These are phyloP conservation scores for Tetraodon nigroviridis DNA, from an alignment of 2,113 vertebrate species.

Conservation along the genomic window DNA sequence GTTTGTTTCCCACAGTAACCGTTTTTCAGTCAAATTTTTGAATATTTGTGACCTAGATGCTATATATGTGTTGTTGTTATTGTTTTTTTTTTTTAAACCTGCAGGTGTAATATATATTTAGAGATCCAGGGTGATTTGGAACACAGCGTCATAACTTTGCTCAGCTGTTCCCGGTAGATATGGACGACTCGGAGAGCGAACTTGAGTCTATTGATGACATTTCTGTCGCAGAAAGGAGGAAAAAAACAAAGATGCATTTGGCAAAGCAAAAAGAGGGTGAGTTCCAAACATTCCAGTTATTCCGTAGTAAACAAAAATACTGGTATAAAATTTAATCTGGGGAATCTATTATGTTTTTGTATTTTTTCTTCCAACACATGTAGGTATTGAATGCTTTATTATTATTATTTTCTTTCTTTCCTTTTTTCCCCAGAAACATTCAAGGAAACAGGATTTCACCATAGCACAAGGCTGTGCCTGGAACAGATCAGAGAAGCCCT, in stretches of 20 bases:
- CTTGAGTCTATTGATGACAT: neutral
- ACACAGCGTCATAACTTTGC: neutral
- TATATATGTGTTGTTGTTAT: too few relatives aligned
- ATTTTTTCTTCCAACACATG: neutral
- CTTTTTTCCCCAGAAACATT: constrained; percentile 28
- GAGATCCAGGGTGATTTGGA: neutral
- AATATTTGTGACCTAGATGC: too few relatives aligned
- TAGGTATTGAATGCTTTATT: neutral
- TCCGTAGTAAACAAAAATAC: too few relatives aligned
- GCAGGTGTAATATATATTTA: neutral
- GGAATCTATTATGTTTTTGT: neutral
- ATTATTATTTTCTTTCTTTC: neutral
- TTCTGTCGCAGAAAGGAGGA: neutral
- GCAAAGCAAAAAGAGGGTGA: neutral
- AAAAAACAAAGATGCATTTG: neutral
- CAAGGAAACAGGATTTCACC: constrained; percentile 70
- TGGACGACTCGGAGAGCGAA: constrained; percentile 59
- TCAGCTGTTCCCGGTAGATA: constrained; percentile 19
- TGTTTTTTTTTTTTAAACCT: neutral
- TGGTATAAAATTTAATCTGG: too few relatives aligned
- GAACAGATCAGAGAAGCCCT: constrained; percentile 78
- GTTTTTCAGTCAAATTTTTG: too few relatives aligned
- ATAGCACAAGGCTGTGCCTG: constrained; percentile 74
- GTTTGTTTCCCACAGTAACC: too few relatives aligned
- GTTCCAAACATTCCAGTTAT: too few relatives aligned